Conservation (phyloP, 2,113 vertebrate species). For the Glaucidium brasilianum region DNA sequence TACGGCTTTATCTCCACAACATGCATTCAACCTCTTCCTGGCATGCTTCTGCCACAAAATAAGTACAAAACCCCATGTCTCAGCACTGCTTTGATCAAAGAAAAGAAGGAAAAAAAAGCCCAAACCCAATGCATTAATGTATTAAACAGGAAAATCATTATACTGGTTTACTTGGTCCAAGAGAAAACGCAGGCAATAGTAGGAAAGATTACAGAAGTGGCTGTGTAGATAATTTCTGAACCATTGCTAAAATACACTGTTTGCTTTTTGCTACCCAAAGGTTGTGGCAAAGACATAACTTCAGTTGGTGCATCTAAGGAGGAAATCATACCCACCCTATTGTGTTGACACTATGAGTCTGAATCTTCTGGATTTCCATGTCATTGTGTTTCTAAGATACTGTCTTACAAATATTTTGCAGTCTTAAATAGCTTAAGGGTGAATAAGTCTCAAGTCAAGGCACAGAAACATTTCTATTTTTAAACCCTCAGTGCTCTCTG, state of each 20-base stretch:
- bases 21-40: not conserved
- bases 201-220: not conserved
- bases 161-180: not conserved
- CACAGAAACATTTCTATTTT: conserved; percentile 46
- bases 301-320: not conserved
- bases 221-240: not conserved
- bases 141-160: not conserved
- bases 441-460: conserved; percentile 52
- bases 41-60: not conserved
- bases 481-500: not conserved
- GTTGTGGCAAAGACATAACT: not conserved
- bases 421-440: conserved; percentile 56
- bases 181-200: not conserved
- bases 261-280: not conserved
- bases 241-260: not conserved
- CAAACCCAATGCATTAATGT: not conserved
- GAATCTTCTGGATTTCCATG: conserved; percentile 39
- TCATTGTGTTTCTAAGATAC: conserved; percentile 63
- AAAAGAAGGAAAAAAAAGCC: not conserved
- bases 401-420: conserved; percentile 58
- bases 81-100: not conserved
- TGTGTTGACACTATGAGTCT: not conserved
- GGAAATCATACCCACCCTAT: not conserved
- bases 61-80: not conserved
- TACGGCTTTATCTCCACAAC: accelerated